phyloP scores from a whole-genome alignment of 2,888 invertebrate genomes.

The Oeneis ivallda region DNA sequence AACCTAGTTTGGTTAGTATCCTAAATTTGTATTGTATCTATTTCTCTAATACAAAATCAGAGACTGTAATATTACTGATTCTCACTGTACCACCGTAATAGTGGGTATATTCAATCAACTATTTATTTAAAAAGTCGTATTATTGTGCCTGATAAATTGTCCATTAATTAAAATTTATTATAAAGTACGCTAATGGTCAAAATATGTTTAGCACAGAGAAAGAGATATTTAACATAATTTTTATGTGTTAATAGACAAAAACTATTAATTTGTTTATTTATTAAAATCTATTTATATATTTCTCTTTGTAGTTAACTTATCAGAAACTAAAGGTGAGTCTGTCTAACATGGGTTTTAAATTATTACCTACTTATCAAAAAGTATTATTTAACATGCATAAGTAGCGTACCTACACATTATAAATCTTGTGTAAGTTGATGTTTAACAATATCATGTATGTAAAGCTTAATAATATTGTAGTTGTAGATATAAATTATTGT shows the following conservation, averaged over 20 bases:
- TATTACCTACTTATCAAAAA: not conserved
- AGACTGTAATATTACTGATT: slow-evolving; percentile 5
- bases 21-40: not conserved
- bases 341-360: not conserved
- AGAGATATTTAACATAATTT: not conserved
- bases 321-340: not conserved
- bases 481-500: not conserved
- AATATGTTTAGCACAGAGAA: not conserved
- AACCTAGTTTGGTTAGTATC: not conserved
- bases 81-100: not conserved
- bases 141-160: slow-evolving; percentile 23
- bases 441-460: not conserved
- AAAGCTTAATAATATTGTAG: not conserved
- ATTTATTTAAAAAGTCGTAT: slow-evolving; percentile 16
- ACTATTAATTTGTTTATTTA: not conserved
- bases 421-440: not conserved
- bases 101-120: slow-evolving; percentile 1
- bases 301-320: not conserved
- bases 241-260: too few species aligned
- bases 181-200: slow-evolving; percentile 5
- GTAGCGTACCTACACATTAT: not conserved
- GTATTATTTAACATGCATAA: not conserved
- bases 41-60: not conserved
- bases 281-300: slow-evolving; percentile 4
- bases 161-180: slow-evolving; percentile 18